A percentile compares a stretch with the other conserved stretches of the same genome.
Evolutionary conservation across 2,797 vertebrate species (phyloP).

Genomic region (Acestrorhynchus altus): DNA sequence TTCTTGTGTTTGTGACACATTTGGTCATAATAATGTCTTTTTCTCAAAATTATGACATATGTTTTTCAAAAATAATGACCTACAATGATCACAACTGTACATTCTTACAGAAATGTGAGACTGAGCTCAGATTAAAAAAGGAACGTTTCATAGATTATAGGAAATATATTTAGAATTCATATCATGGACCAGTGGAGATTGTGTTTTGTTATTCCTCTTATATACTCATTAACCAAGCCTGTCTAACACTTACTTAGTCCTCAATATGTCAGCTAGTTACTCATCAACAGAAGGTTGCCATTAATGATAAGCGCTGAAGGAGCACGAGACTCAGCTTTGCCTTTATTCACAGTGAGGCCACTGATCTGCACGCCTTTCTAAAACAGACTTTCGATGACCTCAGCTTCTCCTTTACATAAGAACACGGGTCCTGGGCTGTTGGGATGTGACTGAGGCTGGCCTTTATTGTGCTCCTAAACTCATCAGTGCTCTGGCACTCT

Average conservation of each 20-base stretch:
- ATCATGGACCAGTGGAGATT: neutral
- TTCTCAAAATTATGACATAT: no score
- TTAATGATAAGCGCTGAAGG: constrained; percentile 51
- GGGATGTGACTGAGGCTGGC: constrained; percentile 72
- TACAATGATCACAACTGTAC: no score
- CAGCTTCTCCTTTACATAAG: constrained; percentile 66
- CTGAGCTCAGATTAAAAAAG: no score
- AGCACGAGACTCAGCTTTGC: constrained; percentile 43
- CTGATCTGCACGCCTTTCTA: constrained; percentile 62
- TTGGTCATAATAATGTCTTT: no score
- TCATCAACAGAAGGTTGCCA: constrained; percentile 58
- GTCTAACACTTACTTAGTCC: constrained; percentile 44
- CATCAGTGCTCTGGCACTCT: constrained; percentile 73
- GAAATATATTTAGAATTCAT: neutral
- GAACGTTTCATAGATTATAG: no score
- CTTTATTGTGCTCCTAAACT: constrained; percentile 78
- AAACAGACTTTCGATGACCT: constrained; percentile 74
- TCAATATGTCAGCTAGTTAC: constrained; percentile 60
- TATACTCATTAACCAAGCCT: constrained; percentile 59
- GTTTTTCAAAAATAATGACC: no score
- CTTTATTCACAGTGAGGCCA: constrained; percentile 51
- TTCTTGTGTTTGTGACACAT: no score
- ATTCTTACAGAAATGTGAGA: no score
- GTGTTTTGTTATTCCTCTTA: neutral
- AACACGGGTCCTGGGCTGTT: constrained; percentile 60